Evolutionary conservation across 2,888 invertebrate species (phyloP).

Genomic region (Eupithecia subumbrata): DNA sequence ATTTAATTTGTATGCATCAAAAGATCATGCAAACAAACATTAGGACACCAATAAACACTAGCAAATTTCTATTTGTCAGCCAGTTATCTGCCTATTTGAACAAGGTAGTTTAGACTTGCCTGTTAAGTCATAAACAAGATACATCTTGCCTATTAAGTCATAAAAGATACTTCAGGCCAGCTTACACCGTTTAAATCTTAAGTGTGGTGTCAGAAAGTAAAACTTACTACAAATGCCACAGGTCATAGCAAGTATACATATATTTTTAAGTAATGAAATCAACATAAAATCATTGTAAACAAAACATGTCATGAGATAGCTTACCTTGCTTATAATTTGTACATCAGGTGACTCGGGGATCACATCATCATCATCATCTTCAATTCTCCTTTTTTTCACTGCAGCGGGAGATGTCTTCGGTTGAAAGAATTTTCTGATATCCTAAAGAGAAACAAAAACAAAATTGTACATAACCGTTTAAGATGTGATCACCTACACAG

Average conservation of each 20-base stretch:
- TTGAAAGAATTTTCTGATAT: conserved; percentile 86
- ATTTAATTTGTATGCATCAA: too few species aligned
- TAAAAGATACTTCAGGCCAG: neutral
- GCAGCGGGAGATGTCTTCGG: conserved; percentile 56
- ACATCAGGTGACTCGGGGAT: conserved; percentile 84
- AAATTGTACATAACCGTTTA: neutral
- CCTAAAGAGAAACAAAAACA: conserved; percentile 64
- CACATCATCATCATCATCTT: conserved; percentile 82
- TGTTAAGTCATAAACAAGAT: too few species aligned
- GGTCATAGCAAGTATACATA: neutral
- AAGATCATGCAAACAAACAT: neutral
- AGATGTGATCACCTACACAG: neutral
- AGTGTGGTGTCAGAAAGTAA: neutral
- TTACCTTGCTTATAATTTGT: conserved; percentile 73
- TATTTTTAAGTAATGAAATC: neutral
- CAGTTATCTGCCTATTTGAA: too few species aligned
- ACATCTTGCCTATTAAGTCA: neutral
- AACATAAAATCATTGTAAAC: neutral
- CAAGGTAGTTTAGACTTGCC: too few species aligned
- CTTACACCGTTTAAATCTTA: neutral
- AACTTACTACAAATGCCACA: too few species aligned
- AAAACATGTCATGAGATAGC: neutral
- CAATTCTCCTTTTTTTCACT: conserved; percentile 41
- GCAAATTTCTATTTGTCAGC: too few species aligned
- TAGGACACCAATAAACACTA: neutral